Conservation (phyloP, 2,888 invertebrate species). For the Synergus itoensis region DNA sequence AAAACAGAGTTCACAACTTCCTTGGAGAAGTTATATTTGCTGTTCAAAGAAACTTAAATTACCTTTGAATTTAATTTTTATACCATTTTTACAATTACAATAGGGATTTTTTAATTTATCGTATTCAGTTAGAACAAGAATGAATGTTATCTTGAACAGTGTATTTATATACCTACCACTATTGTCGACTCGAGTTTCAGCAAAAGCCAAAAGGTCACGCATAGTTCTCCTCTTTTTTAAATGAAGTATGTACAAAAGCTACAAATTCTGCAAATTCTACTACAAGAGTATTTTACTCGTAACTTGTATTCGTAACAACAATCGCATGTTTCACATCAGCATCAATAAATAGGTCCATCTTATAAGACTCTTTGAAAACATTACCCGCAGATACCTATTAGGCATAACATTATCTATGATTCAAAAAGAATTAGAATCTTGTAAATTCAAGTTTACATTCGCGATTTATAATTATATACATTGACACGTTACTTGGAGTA, state of each 20-base stretch:
- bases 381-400: background rate
- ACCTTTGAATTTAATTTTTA: no score
- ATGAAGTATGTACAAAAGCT: background rate
- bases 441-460: conserved; percentile 4
- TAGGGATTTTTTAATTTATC: background rate
- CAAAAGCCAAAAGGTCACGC: background rate
- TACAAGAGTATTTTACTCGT: background rate
- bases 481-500: background rate
- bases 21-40: no score
- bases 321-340: background rate
- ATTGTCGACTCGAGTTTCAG: background rate
- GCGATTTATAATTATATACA: conserved; percentile 11
- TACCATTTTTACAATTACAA: background rate
- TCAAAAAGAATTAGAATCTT: conserved; percentile 21
- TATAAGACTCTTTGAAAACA: background rate
- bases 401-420: background rate
- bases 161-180: background rate
- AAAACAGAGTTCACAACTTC: background rate
- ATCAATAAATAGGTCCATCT: conserved; percentile 14
- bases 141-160: background rate
- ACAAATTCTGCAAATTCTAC: background rate
- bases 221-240: conserved; percentile 1
- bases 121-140: background rate
- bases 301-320: background rate
- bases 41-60: no score